phyloP scores from a whole-genome alignment of 2,888 invertebrate genomes.

The Mystacides longicornis region DNA sequence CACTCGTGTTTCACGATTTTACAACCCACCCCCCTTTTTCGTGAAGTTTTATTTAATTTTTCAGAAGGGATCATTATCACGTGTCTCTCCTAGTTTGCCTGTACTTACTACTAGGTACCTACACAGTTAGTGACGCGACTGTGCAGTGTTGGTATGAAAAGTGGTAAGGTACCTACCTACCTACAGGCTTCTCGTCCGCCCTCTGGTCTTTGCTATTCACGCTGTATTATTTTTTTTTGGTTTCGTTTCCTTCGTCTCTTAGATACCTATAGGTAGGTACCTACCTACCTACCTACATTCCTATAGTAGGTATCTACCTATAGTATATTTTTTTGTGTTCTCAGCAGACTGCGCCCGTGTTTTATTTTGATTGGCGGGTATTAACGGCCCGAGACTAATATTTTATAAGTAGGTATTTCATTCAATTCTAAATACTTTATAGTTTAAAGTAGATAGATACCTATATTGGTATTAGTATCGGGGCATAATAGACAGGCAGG shows the following conservation, averaged over 20 bases:
- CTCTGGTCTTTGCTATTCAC: background rate
- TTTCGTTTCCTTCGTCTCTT: background rate
- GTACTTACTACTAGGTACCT: too few relatives aligned
- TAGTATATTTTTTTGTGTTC: background rate
- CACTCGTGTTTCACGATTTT: too few relatives aligned
- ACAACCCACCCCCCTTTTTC: too few relatives aligned
- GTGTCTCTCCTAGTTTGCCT: too few relatives aligned
- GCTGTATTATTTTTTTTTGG: background rate
- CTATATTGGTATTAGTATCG: background rate
- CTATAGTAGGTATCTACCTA: background rate
- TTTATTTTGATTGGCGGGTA: conserved; percentile 17
- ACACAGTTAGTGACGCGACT: too few relatives aligned
- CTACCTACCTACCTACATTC: background rate
- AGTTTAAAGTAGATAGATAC: background rate
- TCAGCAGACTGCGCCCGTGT: conserved; percentile 6
- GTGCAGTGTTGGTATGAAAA: too few relatives aligned
- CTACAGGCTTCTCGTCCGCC: background rate
- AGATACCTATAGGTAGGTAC: too few relatives aligned
- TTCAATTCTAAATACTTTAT: background rate
- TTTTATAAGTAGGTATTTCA: background rate
- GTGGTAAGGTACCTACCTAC: too few relatives aligned
- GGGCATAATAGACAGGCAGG: background rate
- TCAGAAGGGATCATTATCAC: too few relatives aligned
- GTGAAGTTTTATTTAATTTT: too few relatives aligned
- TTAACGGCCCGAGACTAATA: conserved; percentile 11